Percentiles rank a stretch among this genome's conserved stretches.
Evolutionary conservation across 2,888 invertebrate species (phyloP).

Genomic region (Agrotis segetum): DNA sequence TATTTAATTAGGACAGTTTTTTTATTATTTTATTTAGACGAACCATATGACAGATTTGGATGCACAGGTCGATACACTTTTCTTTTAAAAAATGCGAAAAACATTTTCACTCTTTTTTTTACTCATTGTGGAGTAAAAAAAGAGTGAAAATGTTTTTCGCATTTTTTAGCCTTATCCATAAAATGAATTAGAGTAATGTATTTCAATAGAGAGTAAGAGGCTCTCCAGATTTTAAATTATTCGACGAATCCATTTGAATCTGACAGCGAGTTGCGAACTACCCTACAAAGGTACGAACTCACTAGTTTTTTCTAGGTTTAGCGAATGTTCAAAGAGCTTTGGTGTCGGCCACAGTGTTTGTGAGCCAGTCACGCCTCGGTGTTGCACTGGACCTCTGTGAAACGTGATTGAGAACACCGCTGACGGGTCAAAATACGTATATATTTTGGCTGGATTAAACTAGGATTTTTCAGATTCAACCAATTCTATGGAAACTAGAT

Average conservation of each 20-base stretch:
- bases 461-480: conserved; percentile 19
- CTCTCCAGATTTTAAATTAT: conserved; percentile 31
- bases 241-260: conserved; percentile 23
- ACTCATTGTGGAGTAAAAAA: too few species aligned
- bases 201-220: not conserved
- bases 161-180: too few species aligned
- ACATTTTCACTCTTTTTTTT: too few species aligned
- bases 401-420: conserved; percentile 65
- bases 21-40: too few species aligned
- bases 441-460: conserved; percentile 27
- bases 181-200: not conserved
- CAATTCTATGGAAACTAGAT: conserved; percentile 21
- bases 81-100: too few species aligned
- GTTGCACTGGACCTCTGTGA: conserved; percentile 40
- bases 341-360: conserved; percentile 78
- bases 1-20: too few species aligned
- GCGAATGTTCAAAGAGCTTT: conserved; percentile 84
- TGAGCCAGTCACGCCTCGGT: conserved; percentile 61
- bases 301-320: conserved; percentile 73
- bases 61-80: too few species aligned
- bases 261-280: conserved; percentile 29
- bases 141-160: too few species aligned
- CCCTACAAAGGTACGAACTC: conserved; percentile 68
- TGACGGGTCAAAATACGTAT: conserved; percentile 41
- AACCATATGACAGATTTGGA: too few species aligned